A percentile compares a stretch with the other conserved stretches of the same genome.
phyloP scores from a whole-genome alignment of 2,113 vertebrate genomes.

The Melanostigma gelatinosum region DNA sequence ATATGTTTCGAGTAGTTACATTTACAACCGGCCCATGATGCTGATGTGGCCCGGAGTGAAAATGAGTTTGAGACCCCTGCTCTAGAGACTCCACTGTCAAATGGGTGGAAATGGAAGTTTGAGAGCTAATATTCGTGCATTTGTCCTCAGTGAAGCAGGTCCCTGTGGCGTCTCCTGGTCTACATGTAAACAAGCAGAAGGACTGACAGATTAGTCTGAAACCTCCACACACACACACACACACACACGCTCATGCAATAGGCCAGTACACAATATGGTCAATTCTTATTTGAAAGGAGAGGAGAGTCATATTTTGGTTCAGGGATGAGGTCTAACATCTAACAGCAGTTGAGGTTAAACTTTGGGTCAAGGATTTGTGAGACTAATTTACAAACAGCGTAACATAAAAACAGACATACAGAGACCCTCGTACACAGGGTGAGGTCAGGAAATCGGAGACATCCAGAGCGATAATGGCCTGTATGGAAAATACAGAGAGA shows the following conservation, averaged over 20 bases:
- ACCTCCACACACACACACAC: background rate
- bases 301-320: background rate
- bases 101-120: conserved; percentile 35
- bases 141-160: conserved; percentile 18
- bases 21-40: too few relatives aligned
- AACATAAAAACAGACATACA: background rate
- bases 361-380: background rate
- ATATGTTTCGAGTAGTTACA: too few relatives aligned
- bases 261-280: background rate
- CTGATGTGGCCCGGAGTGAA: too few relatives aligned
- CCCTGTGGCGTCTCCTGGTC: conserved; percentile 21
- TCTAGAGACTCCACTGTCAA: conserved; percentile 3
- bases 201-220: conserved; percentile 37
- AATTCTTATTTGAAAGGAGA: background rate
- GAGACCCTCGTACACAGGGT: background rate
- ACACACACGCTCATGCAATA: background rate
- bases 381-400: background rate
- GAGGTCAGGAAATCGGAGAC: conserved; percentile 15
- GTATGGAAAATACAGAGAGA: conserved; percentile 5
- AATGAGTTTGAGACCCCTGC: too few relatives aligned
- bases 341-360: background rate
- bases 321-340: background rate
- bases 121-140: conserved; percentile 44
- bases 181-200: conserved; percentile 51
- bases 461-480: background rate